Base-by-base conservation (phyloP, 2,113 vertebrate genomes). In the Acrocephalus kingi region DNA sequence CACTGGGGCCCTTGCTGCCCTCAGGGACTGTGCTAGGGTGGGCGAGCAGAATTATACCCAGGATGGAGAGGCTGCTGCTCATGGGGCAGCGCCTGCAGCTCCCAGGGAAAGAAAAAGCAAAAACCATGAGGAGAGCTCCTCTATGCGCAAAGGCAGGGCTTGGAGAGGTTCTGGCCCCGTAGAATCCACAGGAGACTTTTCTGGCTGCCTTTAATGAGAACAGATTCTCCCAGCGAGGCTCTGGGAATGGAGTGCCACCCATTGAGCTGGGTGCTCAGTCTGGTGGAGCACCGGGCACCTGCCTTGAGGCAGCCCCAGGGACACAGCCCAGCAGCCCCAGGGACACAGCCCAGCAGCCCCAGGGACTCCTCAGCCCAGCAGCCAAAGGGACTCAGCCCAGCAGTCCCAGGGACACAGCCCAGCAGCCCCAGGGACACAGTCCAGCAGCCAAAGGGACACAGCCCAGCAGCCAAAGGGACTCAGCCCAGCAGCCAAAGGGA, bases 171-270 rank as follows among this genome's bases (percentile, higher is more conserved):
- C 13, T 20, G 30, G 24, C 39, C 18, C 46, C 0, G 3, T 46
- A 37, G 69, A 56, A 23, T 3, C 16, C 15, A 17, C 7, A 24
- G 35, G 33, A 54, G 31, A 14, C 25, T 41, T 67, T 87, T 18
- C 21, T 1, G 1, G 12, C 4, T 6, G 37, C 3, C 51, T n/a
- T 7, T 1, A 7, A 10, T 2, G 11, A 43, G 33, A n/a, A 10
- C 12, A 0, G 15, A 5, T 22, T 31, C 5, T 20, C 37, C 21
- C 22, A 37, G 69, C 1, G 1, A 23, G 30, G 54, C 25, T 37
- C 76, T 45, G 76, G 55, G 59, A 68, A 35, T 5, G 37, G 37
- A 48, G 52, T 5, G 56, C 27, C 69, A 12, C 3, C 48, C 75
- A 8, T 1, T 2, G 9, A 10, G 48, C 66, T 2, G 2, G 5